Percentiles rank a stretch among this genome's conserved stretches.
Conservation (phyloP, 2,113 vertebrate genomes). For the Macrotus californicus region DNA sequence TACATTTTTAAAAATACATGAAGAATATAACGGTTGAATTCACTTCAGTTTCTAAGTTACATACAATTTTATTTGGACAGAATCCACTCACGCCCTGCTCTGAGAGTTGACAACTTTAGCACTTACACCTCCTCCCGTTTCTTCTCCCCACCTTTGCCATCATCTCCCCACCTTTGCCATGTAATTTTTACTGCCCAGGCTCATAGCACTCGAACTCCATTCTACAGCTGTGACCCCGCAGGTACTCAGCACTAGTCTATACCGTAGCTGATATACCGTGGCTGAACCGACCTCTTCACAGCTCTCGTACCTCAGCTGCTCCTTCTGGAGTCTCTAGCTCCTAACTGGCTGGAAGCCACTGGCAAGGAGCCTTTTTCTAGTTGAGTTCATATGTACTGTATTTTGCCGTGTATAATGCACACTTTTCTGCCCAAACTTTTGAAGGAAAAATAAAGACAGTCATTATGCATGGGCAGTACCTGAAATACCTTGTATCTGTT, state of each 20-base stretch:
- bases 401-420: no score
- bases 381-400: neutral
- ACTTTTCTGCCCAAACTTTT: no score
- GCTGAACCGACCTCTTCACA: neutral
- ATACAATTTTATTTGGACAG: conserved; percentile 17
- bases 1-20: neutral
- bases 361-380: neutral
- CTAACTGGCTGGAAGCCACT: neutral
- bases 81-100: neutral
- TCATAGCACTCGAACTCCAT: neutral
- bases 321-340: neutral
- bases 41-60: neutral
- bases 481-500: no score
- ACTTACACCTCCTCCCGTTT: neutral
- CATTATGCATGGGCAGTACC: no score
- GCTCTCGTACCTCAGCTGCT: neutral
- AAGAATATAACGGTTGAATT: neutral
- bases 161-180: neutral
- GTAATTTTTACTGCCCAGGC: neutral
- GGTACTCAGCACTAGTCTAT: neutral
- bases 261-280: neutral
- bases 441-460: no score
- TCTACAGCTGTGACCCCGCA: neutral
- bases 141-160: neutral
- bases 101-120: conserved; percentile 7